phyloP scores from a whole-genome alignment of 2,797 vertebrate species.

The Sardinella longiceps region DNA sequence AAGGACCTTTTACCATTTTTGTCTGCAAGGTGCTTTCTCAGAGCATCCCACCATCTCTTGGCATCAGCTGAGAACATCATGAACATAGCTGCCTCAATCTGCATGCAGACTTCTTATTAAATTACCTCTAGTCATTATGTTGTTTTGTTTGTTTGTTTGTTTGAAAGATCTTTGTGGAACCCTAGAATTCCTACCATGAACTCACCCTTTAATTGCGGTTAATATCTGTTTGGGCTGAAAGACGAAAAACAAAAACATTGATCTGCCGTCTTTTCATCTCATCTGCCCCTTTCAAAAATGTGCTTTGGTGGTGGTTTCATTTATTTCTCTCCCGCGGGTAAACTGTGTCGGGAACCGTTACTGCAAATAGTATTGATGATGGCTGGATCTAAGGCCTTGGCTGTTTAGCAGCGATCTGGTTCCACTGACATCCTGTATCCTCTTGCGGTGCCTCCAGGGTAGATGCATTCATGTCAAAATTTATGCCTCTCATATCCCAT shows the following conservation, averaged over 20 bases:
- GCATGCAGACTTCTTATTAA: background rate
- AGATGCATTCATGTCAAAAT: background rate
- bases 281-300: background rate
- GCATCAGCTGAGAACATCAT: background rate
- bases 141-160: background rate
- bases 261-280: background rate
- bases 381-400: background rate
- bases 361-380: background rate
- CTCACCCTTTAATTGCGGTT: background rate
- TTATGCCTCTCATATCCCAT: constrained; percentile 15
- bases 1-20: too few species aligned
- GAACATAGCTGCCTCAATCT: background rate
- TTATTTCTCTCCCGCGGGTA: constrained; percentile 6
- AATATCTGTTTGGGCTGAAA: constrained; percentile 6
- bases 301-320: constrained; percentile 1
- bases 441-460: background rate
- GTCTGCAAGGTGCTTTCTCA: background rate
- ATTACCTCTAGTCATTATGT: background rate
- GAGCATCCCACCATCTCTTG: background rate
- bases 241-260: background rate
- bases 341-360: constrained; percentile 6
- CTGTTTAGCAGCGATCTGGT: constrained; percentile 8
- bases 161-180: background rate
- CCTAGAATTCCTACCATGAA: background rate
- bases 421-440: constrained; percentile 2